phyloP scores from a whole-genome alignment of 2,888 invertebrate species.

The Heliconius ethilla region DNA sequence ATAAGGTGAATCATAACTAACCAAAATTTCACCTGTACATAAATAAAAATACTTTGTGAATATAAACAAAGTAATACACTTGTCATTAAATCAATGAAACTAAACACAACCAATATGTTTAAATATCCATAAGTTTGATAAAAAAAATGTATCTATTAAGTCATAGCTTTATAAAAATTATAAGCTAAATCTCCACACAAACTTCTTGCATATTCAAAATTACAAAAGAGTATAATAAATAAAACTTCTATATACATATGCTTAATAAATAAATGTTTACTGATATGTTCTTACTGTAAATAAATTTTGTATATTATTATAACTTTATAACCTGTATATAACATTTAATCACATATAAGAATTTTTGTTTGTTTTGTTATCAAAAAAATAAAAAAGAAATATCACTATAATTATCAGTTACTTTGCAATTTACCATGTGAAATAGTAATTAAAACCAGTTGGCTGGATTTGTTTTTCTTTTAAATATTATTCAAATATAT shows the following conservation, averaged over 20 bases:
- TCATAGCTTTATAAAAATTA: too few relatives aligned
- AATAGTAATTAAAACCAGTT: slow-evolving; percentile 43
- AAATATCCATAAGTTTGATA: too few relatives aligned
- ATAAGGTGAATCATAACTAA: too few relatives aligned
- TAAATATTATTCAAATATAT: slow-evolving; percentile 41
- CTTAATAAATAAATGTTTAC: background rate
- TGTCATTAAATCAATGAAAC: too few relatives aligned
- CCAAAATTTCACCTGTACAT: too few relatives aligned
- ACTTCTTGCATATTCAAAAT: background rate
- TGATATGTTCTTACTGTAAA: background rate
- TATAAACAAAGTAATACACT: too few relatives aligned
- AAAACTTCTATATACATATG: background rate
- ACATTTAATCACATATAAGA: background rate
- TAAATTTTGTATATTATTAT: background rate
- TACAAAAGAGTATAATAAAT: background rate
- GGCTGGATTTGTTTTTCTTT: slow-evolving; percentile 41
- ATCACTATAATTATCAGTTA: background rate
- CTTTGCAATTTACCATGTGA: slow-evolving; percentile 79
- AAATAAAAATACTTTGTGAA: too few relatives aligned
- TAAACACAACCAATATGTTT: too few relatives aligned
- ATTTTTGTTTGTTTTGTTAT: background rate
- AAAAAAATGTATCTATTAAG: too few relatives aligned
- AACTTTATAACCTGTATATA: background rate
- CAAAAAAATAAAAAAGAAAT: background rate
- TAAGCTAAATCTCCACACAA: too few relatives aligned